These are phyloP conservation scores for Notothenia coriiceps DNA, from an alignment of 2,113 vertebrate species.

Conservation along the genomic window DNA sequence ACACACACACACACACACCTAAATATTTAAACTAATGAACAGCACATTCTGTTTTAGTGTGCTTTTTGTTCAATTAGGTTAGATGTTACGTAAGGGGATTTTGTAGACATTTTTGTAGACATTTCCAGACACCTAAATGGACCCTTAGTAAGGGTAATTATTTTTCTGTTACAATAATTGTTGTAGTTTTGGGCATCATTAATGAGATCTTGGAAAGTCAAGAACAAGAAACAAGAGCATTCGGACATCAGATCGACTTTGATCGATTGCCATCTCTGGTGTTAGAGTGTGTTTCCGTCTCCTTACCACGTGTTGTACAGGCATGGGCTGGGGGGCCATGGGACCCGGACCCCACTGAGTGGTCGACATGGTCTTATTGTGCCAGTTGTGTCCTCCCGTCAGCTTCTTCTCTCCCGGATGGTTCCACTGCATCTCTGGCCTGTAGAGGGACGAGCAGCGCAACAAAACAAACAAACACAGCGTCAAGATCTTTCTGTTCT, in stretches of 20 bases:
- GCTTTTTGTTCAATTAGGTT: background rate
- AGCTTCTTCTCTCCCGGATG: constrained; percentile 91
- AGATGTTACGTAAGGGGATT: background rate
- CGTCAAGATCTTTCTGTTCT: background rate
- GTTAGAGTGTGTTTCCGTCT: background rate
- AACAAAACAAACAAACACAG: background rate
- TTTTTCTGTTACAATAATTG: background rate
- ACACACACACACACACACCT: constrained; percentile 39
- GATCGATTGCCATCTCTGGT: too few species aligned
- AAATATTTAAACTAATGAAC: background rate
- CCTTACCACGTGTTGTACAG: constrained; percentile 88
- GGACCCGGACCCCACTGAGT: constrained; percentile 88
- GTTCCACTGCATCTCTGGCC: constrained; percentile 90
- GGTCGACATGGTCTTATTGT: constrained; percentile 90
- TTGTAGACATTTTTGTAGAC: background rate
- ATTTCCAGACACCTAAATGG: background rate
- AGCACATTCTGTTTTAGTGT: background rate
- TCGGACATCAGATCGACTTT: background rate
- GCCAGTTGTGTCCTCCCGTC: constrained; percentile 91
- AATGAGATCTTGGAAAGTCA: too few species aligned
- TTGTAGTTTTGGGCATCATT: background rate
- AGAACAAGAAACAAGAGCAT: background rate
- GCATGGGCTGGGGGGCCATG: constrained; percentile 84
- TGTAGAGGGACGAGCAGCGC: constrained; percentile 47
- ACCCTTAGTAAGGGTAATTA: background rate